These are phyloP conservation scores for Daubentonia madagascariensis DNA, from an alignment of 2,113 vertebrate species.

Conservation along the genomic window DNA sequence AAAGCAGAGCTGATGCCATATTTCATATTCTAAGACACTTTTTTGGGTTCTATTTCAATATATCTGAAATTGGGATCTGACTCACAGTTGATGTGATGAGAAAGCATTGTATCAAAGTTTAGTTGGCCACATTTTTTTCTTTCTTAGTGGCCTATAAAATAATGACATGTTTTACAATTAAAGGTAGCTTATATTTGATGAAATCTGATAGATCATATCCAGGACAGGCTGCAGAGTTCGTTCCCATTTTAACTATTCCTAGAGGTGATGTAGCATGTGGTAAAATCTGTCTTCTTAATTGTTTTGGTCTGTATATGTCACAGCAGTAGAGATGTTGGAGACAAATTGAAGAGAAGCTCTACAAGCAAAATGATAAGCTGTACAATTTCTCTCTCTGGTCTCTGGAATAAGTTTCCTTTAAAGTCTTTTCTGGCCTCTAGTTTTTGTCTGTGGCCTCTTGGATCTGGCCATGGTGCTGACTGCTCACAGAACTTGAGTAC, in stretches of 20 bases:
- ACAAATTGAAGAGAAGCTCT: background rate
- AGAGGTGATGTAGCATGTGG: background rate
- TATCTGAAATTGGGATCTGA: background rate
- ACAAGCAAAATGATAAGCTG: background rate
- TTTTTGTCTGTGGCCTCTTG: background rate
- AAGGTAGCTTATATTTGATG: background rate
- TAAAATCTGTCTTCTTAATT: background rate
- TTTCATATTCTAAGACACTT: background rate
- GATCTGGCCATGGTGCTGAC: constrained; percentile 77
- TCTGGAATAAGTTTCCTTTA: background rate
- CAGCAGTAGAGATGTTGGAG: background rate
- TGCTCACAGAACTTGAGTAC: background rate
- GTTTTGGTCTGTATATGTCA: background rate
- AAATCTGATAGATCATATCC: background rate
- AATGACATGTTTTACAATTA: background rate
- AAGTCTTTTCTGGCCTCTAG: background rate
- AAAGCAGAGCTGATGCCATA: background rate
- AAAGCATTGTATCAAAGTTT: background rate
- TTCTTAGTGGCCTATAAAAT: background rate
- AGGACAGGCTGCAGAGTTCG: background rate
- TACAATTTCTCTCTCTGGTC: background rate
- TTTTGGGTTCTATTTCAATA: background rate
- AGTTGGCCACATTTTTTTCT: background rate
- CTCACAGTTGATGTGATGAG: background rate
- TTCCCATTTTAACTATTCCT: background rate